Evolutionary conservation across 2,888 invertebrate species (phyloP).

Genomic region (Pristionchus entomophagus): DNA sequence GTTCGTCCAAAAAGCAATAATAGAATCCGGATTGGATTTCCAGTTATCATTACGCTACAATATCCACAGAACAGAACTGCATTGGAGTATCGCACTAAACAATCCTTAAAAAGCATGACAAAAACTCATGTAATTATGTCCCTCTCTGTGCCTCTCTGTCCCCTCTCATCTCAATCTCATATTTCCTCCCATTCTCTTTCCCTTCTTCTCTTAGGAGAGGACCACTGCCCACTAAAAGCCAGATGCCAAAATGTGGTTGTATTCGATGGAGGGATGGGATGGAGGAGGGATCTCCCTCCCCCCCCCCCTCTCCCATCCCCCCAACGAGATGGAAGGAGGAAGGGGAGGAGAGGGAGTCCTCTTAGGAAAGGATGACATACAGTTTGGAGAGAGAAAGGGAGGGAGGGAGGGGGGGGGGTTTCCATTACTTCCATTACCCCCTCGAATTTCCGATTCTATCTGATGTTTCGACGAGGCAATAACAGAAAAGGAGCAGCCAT

Average conservation of each 20-base stretch:
- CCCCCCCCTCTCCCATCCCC: not conserved
- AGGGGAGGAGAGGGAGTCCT: not conserved
- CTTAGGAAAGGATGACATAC: not conserved
- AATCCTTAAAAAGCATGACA: not conserved
- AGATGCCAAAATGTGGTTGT: slow-evolving; percentile 41
- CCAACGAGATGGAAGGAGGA: slow-evolving; percentile 5
- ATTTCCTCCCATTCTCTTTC: not conserved
- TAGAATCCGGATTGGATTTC: too few relatives aligned
- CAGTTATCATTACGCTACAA: too few relatives aligned
- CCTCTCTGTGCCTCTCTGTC: not conserved
- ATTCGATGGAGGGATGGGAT: not conserved
- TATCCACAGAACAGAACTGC: too few relatives aligned
- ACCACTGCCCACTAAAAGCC: slow-evolving; percentile 25
- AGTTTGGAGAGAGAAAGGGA: not conserved
- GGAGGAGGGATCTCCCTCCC: slow-evolving; percentile 13
- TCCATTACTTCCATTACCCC: not conserved
- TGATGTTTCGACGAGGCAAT: too few relatives aligned
- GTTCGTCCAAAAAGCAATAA: too few relatives aligned
- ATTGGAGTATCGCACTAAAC: too few relatives aligned
- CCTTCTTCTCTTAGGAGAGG: slow-evolving; percentile 3
- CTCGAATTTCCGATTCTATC: too few relatives aligned
- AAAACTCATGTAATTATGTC: slow-evolving; percentile 19
- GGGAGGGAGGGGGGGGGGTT: not conserved
- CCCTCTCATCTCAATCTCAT: slow-evolving; percentile 25
- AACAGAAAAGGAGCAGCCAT: too few relatives aligned